These are phyloP conservation scores for Tauraco hartlaubi DNA, from an alignment of 2,797 vertebrate species.

Conservation along the genomic window DNA sequence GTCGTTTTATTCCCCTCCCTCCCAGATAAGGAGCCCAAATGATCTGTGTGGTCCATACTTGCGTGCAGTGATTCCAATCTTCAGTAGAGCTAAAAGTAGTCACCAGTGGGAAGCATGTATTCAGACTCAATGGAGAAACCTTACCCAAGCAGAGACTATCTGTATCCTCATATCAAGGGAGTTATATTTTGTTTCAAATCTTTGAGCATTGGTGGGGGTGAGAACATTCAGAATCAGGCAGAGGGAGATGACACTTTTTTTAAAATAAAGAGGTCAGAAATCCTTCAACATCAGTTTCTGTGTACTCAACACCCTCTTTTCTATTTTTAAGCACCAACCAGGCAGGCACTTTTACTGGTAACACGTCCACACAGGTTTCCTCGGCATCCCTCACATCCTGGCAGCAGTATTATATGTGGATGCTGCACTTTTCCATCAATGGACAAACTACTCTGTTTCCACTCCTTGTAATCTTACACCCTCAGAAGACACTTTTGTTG, in stretches of 20 bases:
- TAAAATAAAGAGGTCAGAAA: slow-evolving; percentile 46
- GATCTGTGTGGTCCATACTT: background rate
- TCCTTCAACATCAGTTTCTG: slow-evolving; percentile 56
- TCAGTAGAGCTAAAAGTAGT: background rate
- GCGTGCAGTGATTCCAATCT: background rate
- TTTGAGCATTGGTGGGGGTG: background rate
- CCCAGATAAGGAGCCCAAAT: background rate
- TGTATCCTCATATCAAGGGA: background rate
- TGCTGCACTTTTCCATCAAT: slow-evolving; percentile 30
- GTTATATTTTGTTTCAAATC: background rate
- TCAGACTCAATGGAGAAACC: background rate
- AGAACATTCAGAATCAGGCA: background rate
- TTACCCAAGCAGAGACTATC: background rate
- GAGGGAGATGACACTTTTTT: slow-evolving; percentile 3
- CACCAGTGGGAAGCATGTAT: background rate
- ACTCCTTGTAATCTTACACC: slow-evolving; percentile 12
- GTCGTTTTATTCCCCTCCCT: background rate
- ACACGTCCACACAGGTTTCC: slow-evolving; percentile 42
- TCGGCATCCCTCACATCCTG: background rate
- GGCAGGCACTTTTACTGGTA: slow-evolving; percentile 3
- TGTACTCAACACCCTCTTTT: slow-evolving; percentile 49
- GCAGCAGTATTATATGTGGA: background rate
- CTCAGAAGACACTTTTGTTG: background rate
- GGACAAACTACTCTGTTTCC: slow-evolving; percentile 7
- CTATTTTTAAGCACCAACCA: slow-evolving; percentile 33